Evolutionary conservation across 2,888 invertebrate genomes (phyloP), one percentile per base, ranked within the genome.

Genomic region (Limnephilus lunatus): DNA sequence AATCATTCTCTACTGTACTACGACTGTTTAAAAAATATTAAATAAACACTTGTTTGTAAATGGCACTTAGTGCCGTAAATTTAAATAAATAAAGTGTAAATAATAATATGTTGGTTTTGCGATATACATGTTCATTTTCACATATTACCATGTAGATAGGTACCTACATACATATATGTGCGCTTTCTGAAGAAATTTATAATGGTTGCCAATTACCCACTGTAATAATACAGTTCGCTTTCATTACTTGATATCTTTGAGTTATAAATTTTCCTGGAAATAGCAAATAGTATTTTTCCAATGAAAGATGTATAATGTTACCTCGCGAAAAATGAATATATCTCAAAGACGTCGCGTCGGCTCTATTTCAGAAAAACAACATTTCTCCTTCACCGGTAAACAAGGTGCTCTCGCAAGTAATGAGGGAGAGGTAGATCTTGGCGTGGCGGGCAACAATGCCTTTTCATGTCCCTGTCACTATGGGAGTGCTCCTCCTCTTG

Each of bases 391-490:
- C 25, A 5, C 68, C 7, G 68, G 9, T 68, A 68, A n/a, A 68
- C 68, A 68, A 68, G 31, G 19, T 68, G 87, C 68, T 53, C n/a
- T 68, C 32, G 87, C 87, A 19, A 68, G 90, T 93, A 93, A 93
- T 92, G 93, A 93, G 92, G 35, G 81, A 85, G 92, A 93, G 91
- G 89, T 81, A 81, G 91, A 92, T 93, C 92, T 92, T 91, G 87
- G 39, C 82, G 90, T 81, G 87, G 93, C 86, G 89, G 87, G 87
- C 32, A 87, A 92, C 92, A 93, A 93, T 89, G 86, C 82, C 85
- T 89, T 91, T 83, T 81, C n/a, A 85, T 44, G 85, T 85, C 85
- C n/a, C n/a, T 35, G 85, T 32, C 85, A 87, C 87, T 19, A 53
- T 68, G 48, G 9, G 83, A 83, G 90, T 82, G 82, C 31, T 39